These are phyloP conservation scores for Leptinotarsa haldemani DNA, from an alignment of 2,888 invertebrate genomes.

Conservation along the genomic window DNA sequence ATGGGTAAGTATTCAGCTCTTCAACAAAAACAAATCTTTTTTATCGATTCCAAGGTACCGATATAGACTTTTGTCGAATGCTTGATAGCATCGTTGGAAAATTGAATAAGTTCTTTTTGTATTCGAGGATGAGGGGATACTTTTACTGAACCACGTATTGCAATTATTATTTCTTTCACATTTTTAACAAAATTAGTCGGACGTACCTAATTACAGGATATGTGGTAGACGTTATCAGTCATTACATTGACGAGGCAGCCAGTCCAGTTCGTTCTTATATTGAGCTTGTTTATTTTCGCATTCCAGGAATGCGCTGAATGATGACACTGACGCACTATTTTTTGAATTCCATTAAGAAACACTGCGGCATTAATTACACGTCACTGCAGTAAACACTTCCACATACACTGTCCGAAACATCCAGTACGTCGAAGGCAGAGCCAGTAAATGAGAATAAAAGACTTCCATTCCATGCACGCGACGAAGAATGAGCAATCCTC, in stretches of 20 bases:
- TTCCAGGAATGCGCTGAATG: background rate
- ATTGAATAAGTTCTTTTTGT: no score
- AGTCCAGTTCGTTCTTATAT: background rate
- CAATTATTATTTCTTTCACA: no score
- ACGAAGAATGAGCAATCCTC: constrained; percentile 18
- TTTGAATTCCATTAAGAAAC: background rate
- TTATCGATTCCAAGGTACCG: no score
- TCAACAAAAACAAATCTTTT: no score
- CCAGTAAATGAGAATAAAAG: constrained; percentile 3
- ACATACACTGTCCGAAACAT: background rate
- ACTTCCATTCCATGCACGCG: constrained; percentile 3
- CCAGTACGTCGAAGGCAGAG: constrained; percentile 6
- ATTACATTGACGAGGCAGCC: background rate
- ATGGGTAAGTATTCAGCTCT: no score
- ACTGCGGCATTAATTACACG: constrained; percentile 6
- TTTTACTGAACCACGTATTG: no score
- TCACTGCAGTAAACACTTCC: background rate
- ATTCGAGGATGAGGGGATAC: no score
- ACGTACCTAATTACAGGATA: constrained; percentile 7
- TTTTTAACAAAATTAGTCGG: background rate
- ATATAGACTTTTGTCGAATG: no score
- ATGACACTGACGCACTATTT: background rate
- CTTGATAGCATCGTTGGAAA: no score
- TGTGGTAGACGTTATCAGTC: background rate
- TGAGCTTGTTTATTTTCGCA: background rate